Conservation (phyloP, 2,113 vertebrate species). For the Benitochromis conjunctus region DNA sequence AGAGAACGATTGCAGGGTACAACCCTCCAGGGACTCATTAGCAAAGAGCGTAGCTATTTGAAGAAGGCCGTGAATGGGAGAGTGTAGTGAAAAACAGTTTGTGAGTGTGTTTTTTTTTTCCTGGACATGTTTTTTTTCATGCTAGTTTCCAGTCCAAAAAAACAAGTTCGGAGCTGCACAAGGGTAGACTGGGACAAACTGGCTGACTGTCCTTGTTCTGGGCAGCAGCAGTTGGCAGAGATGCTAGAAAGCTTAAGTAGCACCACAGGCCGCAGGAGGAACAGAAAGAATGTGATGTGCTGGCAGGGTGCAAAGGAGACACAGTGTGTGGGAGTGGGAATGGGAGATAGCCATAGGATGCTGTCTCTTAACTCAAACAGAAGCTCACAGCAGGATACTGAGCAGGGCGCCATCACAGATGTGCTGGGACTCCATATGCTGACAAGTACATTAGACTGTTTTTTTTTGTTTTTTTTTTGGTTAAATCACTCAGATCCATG, state of each 20-base stretch:
- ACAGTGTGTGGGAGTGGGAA: not conserved
- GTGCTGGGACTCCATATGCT: not conserved
- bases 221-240: slow-evolving; percentile 9
- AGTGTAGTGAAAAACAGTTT: not conserved
- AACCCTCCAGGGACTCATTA: slow-evolving; percentile 71
- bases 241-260: slow-evolving; percentile 26
- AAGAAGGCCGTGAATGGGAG: slow-evolving; percentile 24
- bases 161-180: not conserved
- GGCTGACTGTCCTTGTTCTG: slow-evolving; percentile 11
- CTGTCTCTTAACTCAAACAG: slow-evolving; percentile 20
- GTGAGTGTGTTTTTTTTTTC: not conserved
- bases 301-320: slow-evolving; percentile 28
- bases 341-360: not conserved
- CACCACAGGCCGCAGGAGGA: slow-evolving; percentile 8
- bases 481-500: slow-evolving; percentile 2
- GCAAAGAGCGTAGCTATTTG: slow-evolving; percentile 45
- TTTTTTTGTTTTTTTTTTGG: slow-evolving; percentile 9
- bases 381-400: slow-evolving; percentile 26
- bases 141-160: not conserved
- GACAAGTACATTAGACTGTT: slow-evolving; percentile 26
- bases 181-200: slow-evolving; percentile 27
- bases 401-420: slow-evolving; percentile 38
- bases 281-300: slow-evolving; percentile 15
- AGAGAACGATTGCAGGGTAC: slow-evolving; percentile 49
- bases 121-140: not conserved